These are phyloP conservation scores for Siniperca scherzeri DNA, from an alignment of 2,797 vertebrate species.

Conservation along the genomic window DNA sequence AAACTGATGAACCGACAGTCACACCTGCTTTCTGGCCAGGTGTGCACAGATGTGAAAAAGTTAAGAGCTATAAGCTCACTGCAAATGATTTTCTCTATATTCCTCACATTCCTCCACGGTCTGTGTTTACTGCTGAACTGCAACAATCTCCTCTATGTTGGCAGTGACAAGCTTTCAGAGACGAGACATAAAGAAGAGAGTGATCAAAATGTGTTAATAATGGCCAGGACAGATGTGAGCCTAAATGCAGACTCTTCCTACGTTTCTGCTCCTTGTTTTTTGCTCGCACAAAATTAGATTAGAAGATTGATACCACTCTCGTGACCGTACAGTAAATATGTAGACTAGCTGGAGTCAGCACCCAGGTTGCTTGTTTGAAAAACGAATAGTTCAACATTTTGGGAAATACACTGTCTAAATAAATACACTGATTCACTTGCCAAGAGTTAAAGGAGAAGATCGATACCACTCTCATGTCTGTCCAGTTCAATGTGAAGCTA, in stretches of 20 bases:
- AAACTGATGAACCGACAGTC: background rate
- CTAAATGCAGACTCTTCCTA: background rate
- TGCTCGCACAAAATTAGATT: background rate
- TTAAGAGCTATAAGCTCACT: slow-evolving; percentile 30
- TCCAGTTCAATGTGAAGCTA: slow-evolving; percentile 2
- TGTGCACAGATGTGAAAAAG: slow-evolving; percentile 47
- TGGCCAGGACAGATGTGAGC: slow-evolving; percentile 3
- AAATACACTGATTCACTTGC: background rate
- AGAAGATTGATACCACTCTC: background rate
- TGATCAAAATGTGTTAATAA: background rate
- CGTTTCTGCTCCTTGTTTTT: background rate
- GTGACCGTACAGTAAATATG: slow-evolving; percentile 6
- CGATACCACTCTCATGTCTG: background rate
- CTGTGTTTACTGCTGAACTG: slow-evolving; percentile 20
- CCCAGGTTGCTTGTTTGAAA: no score
- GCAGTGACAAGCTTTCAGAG: slow-evolving; percentile 19
- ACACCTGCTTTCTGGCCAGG: slow-evolving; percentile 19
- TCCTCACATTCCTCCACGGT: slow-evolving; percentile 51
- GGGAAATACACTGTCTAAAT: background rate
- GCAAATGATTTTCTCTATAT: slow-evolving; percentile 53
- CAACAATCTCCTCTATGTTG: slow-evolving; percentile 17
- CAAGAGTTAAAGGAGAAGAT: background rate
- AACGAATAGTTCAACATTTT: no score
- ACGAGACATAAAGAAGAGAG: background rate
- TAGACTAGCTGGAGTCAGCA: background rate